Conservation (phyloP, 2,888 invertebrate species). For the Neoitamus cyanurus region DNA sequence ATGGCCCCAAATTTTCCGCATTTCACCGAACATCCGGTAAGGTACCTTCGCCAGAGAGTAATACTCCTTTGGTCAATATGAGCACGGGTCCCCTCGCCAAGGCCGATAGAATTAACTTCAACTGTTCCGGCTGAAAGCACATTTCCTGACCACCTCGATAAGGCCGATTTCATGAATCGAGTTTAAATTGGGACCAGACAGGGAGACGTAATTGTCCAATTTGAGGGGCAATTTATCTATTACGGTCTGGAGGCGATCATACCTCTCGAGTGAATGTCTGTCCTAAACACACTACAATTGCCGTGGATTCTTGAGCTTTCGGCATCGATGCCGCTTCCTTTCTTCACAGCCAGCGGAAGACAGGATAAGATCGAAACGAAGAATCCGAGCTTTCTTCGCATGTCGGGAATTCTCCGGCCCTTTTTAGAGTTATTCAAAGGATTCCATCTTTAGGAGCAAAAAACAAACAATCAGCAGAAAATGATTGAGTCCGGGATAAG, state of each 20-base stretch:
- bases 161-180: conserved; percentile 50
- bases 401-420: conserved; percentile 14
- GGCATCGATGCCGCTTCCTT: conserved; percentile 11
- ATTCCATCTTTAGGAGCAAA: conserved; percentile 27
- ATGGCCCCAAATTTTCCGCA: conserved; percentile 17
- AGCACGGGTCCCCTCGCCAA: conserved; percentile 38
- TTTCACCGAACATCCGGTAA: conserved; percentile 44
- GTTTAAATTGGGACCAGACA: conserved; percentile 49
- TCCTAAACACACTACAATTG: conserved; percentile 51
- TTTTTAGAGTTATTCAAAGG: conserved; percentile 33
- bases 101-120: conserved; percentile 43
- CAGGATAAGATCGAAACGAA: conserved; percentile 4
- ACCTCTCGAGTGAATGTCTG: conserved; percentile 41
- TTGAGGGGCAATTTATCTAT: conserved; percentile 48
- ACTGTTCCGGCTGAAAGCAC: conserved; percentile 50
- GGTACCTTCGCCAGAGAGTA: conserved; percentile 39
- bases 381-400: neutral
- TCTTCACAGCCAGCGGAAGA: neutral
- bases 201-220: conserved; percentile 50
- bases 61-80: conserved; percentile 36
- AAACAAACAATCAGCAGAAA: conserved; percentile 38
- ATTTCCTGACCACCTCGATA: conserved; percentile 50
- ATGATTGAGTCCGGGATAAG: conserved; percentile 39
- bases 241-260: conserved; percentile 40
- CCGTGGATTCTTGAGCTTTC: conserved; percentile 40